Evolutionary conservation across 2,888 invertebrate species (phyloP).

Genomic region (Nysson spinosus): DNA sequence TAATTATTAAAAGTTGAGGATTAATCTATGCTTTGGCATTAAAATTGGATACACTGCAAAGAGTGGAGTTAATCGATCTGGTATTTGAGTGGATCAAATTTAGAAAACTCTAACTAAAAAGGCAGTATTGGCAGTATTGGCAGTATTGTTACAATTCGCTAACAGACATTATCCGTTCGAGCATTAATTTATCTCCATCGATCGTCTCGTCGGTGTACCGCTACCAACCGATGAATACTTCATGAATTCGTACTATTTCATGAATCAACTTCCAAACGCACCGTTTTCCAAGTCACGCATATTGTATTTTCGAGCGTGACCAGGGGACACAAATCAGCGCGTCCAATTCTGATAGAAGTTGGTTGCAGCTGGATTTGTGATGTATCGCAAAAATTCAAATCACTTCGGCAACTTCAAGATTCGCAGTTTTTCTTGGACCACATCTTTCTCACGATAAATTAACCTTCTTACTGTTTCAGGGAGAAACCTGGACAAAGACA

Average conservation of each 20-base stretch:
- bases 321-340: constrained; percentile 43
- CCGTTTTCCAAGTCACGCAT: constrained; percentile 57
- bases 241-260: constrained; percentile 41
- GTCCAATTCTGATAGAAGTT: constrained; percentile 31
- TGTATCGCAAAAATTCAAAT: constrained; percentile 27
- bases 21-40: too few relatives aligned
- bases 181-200: constrained; percentile 13
- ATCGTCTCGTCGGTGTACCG: constrained; percentile 24
- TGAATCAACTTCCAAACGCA: constrained; percentile 53
- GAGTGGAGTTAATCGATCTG: too few relatives aligned
- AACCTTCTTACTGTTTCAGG: neutral
- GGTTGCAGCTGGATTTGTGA: constrained; percentile 46
- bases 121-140: too few relatives aligned
- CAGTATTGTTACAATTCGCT: too few relatives aligned
- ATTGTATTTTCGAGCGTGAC: constrained; percentile 59
- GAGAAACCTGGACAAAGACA: too few relatives aligned
- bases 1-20: too few relatives aligned
- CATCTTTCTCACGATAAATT: neutral
- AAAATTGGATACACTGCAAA: too few relatives aligned
- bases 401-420: constrained; percentile 5
- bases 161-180: constrained; percentile 3
- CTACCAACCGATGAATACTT: constrained; percentile 29
- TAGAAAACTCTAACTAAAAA: too few relatives aligned
- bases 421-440: neutral
- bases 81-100: too few relatives aligned